Evolutionary conservation across 2,797 vertebrate species (phyloP).

Genomic region (Vespertilio murinus): DNA sequence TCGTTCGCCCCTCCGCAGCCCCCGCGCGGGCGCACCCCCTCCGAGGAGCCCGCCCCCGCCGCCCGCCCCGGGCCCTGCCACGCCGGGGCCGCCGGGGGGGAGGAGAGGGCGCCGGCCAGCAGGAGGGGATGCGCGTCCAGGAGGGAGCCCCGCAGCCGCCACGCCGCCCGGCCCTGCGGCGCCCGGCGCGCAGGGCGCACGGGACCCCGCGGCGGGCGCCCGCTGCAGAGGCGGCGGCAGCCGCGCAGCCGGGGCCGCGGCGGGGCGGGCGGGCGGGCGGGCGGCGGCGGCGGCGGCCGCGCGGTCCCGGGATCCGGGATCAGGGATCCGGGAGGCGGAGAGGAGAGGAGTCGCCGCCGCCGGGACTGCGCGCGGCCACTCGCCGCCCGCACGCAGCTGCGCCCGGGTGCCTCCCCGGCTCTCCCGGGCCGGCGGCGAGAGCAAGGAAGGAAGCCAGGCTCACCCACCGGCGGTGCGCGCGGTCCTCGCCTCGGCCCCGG

Average conservation of each 20-base stretch:
- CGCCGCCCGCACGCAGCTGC: background rate
- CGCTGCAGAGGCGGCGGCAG: conserved; percentile 75
- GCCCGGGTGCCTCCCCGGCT: background rate
- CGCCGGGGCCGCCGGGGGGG: background rate
- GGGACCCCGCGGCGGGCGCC: conserved; percentile 49
- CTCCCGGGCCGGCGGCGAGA: background rate
- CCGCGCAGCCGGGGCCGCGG: conserved; percentile 69
- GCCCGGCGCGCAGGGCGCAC: conserved; percentile 21
- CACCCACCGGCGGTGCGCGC: conserved; percentile 69
- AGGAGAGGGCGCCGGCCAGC: background rate
- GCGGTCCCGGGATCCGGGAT: conserved; percentile 26
- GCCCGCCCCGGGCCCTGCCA: conserved; percentile 13
- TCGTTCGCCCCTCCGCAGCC: conserved; percentile 46
- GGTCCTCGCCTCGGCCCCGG: background rate
- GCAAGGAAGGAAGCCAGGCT: conserved; percentile 25
- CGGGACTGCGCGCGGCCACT: background rate
- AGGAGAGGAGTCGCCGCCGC: background rate
- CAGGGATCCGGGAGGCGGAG: background rate
- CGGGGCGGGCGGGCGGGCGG: background rate
- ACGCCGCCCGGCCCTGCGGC: conserved; percentile 50
- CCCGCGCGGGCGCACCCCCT: background rate
- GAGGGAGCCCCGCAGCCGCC: conserved; percentile 48
- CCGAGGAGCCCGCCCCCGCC: background rate
- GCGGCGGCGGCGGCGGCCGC: background rate
- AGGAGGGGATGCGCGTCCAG: conserved; percentile 20